Evolutionary conservation across 37 sponge, comb jelly and placozoan species (phyloP).

Genomic region (Tethya wilhelma): DNA sequence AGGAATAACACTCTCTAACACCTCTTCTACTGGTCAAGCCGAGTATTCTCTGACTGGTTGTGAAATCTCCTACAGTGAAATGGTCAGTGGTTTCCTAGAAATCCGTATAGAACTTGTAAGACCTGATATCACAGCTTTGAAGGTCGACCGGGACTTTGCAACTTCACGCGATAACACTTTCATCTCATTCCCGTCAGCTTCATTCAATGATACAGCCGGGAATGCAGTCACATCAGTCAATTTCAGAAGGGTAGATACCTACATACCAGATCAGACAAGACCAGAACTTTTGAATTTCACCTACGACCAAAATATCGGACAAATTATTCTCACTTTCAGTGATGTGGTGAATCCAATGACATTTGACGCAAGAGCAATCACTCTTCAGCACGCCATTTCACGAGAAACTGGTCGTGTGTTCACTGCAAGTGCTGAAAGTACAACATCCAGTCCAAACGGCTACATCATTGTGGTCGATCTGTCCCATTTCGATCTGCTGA

Average conservation of each 20-base stretch:
- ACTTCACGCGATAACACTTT: conserved; percentile 43
- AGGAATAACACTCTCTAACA: conserved; percentile 65
- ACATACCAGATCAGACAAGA: conserved; percentile 75
- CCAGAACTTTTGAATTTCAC: conserved; percentile 72
- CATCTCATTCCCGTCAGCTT: conserved; percentile 56
- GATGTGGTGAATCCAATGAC: conserved; percentile 80
- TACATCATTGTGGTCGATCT: conserved; percentile 76
- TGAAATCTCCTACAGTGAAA: conserved; percentile 1
- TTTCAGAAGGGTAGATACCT: conserved; percentile 17
- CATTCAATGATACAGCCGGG: conserved; percentile 64
- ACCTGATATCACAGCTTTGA: conserved; percentile 63
- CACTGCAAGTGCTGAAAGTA: conserved; percentile 56
- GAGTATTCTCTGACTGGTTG: conserved; percentile 72
- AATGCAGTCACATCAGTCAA: conserved; percentile 32
- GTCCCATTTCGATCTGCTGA: conserved; percentile 80
- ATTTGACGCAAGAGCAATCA: conserved; percentile 80
- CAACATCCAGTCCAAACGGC: conserved; percentile 79
- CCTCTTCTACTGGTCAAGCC: conserved; percentile 2
- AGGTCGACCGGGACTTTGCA: conserved; percentile 65
- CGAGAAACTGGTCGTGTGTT: conserved; percentile 60
- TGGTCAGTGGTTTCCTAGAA: conserved; percentile 32
- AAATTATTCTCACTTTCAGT: conserved; percentile 79
- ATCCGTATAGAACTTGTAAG: conserved; percentile 62
- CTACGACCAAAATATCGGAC: conserved; percentile 75
- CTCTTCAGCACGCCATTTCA: conserved; percentile 68